Evolutionary conservation across 2,888 invertebrate genomes (phyloP), one percentile per base, ranked within the genome.

Genomic region (Pandemis corylana): DNA sequence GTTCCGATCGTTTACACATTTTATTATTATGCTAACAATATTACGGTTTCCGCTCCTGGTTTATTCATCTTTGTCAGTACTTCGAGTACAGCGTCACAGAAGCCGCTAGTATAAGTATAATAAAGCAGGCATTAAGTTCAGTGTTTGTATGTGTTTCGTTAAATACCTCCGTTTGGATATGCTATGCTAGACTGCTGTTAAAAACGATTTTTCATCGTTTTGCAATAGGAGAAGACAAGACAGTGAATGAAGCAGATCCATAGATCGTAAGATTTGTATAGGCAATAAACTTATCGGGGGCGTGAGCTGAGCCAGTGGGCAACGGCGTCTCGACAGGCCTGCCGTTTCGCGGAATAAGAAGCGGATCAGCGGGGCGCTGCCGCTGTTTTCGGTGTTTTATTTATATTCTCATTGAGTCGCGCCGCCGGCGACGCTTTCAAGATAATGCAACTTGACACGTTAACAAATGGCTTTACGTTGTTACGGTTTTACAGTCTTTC

Each of bases 331-430:
- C 44, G 53, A 68, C 63, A 56, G 66, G 66, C 56, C 63, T n/a
- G 63, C 63, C 63, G 68, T 53, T 73, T 68, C 72, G 46, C 10
- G 68, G 56, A 68, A 68, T 28, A 41, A 44, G 64, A 68, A 71
- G 20, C 49, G 61, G 41, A 68, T 13, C 63, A 49, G 69, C 51
- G 51, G 51, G 42, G 63, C 59, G 62, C 13, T 28, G 65, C 64
- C 20, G 12, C 65, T 56, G 68, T 62, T 63, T 51, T 56, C 46
- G 63, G 68, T 15, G 56, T 56, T 63, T 56, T 90, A 88, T 90
- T 90, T 89, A 88, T 87, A 89, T 87, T 88, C 89, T 86, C 88
- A 89, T 89, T 90, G 85, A 90, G 81, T 77, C 79, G 77, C 77
- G 78, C 72, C 59, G 59, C 53, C 71, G 12, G 42, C 44, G 46